A percentile compares a stretch with the other conserved stretches of the same genome.
These are phyloP conservation scores for Salvator merianae DNA, from an alignment of 2,113 vertebrate genomes.

Conservation along the genomic window DNA sequence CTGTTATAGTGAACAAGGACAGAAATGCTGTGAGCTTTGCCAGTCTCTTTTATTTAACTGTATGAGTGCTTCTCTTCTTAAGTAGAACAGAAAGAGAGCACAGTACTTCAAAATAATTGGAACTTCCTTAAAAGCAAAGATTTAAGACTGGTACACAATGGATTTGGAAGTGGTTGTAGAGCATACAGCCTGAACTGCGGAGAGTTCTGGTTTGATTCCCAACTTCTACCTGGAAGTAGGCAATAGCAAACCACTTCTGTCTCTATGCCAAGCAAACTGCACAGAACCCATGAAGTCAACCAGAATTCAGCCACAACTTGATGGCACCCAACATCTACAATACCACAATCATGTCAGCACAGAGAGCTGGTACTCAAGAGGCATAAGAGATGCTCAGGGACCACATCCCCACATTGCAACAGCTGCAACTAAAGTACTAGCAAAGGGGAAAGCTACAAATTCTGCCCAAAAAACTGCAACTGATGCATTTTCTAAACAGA, in stretches of 20 bases:
- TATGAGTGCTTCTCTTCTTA: not conserved
- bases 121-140: not conserved
- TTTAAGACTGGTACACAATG: not conserved
- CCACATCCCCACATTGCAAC: not conserved
- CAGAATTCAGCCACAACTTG: no score
- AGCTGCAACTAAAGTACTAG: not conserved
- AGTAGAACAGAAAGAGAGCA: not conserved
- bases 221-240: no score
- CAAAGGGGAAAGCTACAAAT: not conserved
- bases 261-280: no score
- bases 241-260: not conserved
- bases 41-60: not conserved
- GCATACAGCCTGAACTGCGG: not conserved
- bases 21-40: not conserved
- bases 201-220: no score
- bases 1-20: no score
- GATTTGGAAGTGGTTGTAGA: no score
- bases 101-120: not conserved
- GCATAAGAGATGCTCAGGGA: not conserved
- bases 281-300: no score
- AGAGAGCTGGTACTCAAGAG: no score
- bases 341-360: no score
- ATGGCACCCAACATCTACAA: no score
- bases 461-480: not conserved
- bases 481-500: not conserved